phyloP scores from a whole-genome alignment of 2,113 vertebrate species.

The Rhadina sibilatrix region DNA sequence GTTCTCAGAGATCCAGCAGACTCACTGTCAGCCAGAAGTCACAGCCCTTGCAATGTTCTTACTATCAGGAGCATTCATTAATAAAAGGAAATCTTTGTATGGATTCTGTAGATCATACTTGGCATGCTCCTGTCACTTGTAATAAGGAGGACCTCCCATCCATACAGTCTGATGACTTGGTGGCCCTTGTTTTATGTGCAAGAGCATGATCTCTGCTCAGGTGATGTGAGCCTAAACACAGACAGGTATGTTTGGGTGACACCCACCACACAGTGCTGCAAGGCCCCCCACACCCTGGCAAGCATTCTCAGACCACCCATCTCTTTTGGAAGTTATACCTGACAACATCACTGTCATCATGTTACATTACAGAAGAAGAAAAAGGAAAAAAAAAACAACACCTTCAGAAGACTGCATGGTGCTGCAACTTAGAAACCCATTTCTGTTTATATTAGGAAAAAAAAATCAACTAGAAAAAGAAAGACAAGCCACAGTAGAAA shows the following conservation, averaged over 20 bases:
- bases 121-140: neutral
- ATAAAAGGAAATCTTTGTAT: neutral
- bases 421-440: neutral
- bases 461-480: neutral
- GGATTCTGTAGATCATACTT: neutral
- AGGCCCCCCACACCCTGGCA: neutral
- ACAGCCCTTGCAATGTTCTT: neutral
- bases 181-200: neutral
- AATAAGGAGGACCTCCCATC: neutral
- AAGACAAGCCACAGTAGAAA: neutral
- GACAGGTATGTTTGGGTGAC: neutral
- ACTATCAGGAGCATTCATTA: neutral
- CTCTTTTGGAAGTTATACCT: neutral
- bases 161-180: neutral
- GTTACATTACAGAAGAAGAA: neutral
- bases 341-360: neutral
- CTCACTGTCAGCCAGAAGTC: neutral
- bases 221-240: neutral
- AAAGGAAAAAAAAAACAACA: neutral
- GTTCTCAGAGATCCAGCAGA: neutral
- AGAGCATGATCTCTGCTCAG: accelerated
- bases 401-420: neutral
- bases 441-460: neutral
- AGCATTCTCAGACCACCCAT: neutral
- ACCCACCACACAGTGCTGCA: neutral